These are phyloP conservation scores for Cheirogaleus major DNA, from an alignment of 2,797 vertebrate genomes.

Conservation along the genomic window DNA sequence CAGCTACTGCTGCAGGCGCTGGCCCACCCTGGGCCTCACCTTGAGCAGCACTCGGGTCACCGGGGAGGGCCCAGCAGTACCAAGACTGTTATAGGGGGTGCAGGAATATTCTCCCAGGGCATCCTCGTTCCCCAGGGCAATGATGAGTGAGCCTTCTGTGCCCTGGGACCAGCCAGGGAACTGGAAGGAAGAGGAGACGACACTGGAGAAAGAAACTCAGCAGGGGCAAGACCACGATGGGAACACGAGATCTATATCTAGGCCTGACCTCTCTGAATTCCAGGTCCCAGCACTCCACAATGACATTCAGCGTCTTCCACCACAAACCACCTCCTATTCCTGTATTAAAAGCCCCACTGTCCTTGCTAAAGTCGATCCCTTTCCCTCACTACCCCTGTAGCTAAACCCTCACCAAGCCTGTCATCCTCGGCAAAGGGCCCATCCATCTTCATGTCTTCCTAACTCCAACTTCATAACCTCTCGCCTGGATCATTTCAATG, in stretches of 20 bases:
- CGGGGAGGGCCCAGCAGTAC: constrained; percentile 92
- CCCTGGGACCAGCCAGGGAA: constrained; percentile 94
- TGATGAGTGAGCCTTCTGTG: constrained; percentile 92
- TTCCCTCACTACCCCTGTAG: constrained; percentile 20
- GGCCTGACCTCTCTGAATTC: constrained; percentile 39
- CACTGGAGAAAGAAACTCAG: not conserved
- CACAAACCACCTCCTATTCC: not conserved
- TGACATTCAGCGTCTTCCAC: not conserved
- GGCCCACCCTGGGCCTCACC: constrained; percentile 81
- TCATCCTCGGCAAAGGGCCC: not conserved
- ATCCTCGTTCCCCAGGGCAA: constrained; percentile 94
- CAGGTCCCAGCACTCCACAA: accelerated
- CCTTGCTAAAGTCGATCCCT: not conserved
- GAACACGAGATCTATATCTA: not conserved
- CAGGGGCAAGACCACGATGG: not conserved
- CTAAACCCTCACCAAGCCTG: not conserved
- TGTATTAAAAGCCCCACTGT: not conserved
- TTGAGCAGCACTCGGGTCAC: constrained; percentile 93
- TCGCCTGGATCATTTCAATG: not conserved
- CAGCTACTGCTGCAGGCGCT: too few species aligned
- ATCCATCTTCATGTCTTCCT: not conserved
- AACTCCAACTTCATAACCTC: not conserved
- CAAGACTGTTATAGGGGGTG: constrained; percentile 96
- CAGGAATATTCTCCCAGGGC: constrained; percentile 94
- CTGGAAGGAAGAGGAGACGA: constrained; percentile 79